Evolutionary conservation across 2,797 vertebrate species (phyloP).

Genomic region (Phrynocephalus guinanensis): DNA sequence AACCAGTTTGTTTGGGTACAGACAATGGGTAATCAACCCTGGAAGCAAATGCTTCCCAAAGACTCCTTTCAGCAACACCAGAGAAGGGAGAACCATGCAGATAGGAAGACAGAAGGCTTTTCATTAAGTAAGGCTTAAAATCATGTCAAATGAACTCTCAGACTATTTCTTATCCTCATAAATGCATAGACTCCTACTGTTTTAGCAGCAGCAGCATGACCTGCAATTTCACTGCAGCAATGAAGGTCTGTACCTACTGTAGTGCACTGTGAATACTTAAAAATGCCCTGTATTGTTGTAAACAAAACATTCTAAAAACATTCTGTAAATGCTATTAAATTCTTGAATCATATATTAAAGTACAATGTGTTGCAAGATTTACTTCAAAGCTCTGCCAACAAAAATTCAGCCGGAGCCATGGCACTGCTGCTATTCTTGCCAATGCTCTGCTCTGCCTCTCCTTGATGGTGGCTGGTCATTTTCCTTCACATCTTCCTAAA

Average conservation of each 20-base stretch:
- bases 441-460: conserved; percentile 47
- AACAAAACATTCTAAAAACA: background rate
- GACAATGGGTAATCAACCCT: background rate
- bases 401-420: conserved; percentile 67
- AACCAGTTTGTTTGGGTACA: background rate
- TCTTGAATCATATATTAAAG: background rate
- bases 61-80: background rate
- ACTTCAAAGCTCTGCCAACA: conserved; percentile 73
- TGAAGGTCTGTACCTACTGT: background rate
- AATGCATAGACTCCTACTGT: background rate
- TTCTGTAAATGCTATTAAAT: background rate
- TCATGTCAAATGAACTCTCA: background rate
- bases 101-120: too few species aligned
- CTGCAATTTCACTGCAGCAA: background rate
- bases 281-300: background rate
- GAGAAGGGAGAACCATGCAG: too few species aligned
- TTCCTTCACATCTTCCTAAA: conserved; percentile 62
- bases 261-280: background rate
- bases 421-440: conserved; percentile 69
- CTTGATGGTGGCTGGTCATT: conserved; percentile 63
- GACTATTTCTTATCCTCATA: background rate
- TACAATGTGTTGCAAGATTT: conserved; percentile 66
- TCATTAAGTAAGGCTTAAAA: too few species aligned
- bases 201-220: background rate
- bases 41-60: background rate